Evolutionary conservation across 2,113 vertebrate genomes (phyloP), one percentile per base, ranked within the genome.

Genomic region (Strix aluco): DNA sequence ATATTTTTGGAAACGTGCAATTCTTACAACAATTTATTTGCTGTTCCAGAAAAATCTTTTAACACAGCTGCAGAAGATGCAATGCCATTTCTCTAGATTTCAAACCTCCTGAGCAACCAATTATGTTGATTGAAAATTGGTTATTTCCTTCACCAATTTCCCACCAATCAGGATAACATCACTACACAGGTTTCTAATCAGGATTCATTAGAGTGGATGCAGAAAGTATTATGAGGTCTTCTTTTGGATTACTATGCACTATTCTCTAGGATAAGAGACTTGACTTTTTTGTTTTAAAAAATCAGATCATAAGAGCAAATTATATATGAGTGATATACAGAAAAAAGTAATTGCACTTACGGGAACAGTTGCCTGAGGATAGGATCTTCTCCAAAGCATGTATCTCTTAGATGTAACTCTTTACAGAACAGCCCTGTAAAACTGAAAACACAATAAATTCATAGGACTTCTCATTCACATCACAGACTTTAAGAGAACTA

Each of bases 81-180:
- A 77, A 58, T 23, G n/a, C 20, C 42, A 73, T 89, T 81, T 85
- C 86, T 79, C 61, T 65, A 79, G 73, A 58, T 89, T 83, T 96
- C 77, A 94, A 62, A 54, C 25, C 92, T 87, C 70, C 77, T n/a
- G 58, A 87, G 54, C 49, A 85, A 82, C 74, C 58, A 91, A 97
- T 96, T 92, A 91, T 0, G 23, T 77, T 96, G 88, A 96, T 93
- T 92, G 94, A 95, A 96, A 91, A 96, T 89, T 61, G 19, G 92
- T 72, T 86, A 65, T 91, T 97, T 96, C 92, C 94, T 93, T 93
- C 47, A 78, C 69, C 88, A 74, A 86, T 93, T 94, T 93, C 59
- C 94, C 72, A 15, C 75, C 90, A 88, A 93, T 94, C 94, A 94
- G 65, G 61, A 67, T 40, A 81, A 89, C 47, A 86, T 74, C 47